Base-by-base conservation (phyloP, 2,797 vertebrate species). In the Avahi laniger region DNA sequence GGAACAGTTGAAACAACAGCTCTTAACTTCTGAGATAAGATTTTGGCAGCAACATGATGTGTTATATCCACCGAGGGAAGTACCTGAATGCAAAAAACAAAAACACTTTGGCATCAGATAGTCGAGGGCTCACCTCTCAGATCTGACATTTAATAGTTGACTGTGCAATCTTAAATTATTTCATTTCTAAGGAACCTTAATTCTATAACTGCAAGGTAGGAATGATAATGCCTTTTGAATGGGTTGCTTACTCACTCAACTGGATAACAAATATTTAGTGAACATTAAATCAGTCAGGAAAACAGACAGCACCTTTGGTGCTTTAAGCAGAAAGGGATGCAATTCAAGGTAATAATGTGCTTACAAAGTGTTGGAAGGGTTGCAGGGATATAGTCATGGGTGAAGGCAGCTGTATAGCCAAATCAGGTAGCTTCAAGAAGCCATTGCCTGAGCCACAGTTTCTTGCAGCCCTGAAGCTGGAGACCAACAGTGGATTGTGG, bases 201-300 rank as follows among this genome's bases (percentile, higher is more conserved):
- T 81, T 84, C 50, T 75, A 3, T 26, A 94, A 26, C 18, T 33
- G 11, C 54, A 88, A 61, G 24, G 15, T 82, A 79, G 57, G 12
- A 41, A 73, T 35, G n/a, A 28, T 54, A 43, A 70, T 88, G 24
- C 12, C 43, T 57, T 26, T 10, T 72, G 48, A 80, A 59, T 81
- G n/a, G 4, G 52, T 65, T 14, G 26, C 63, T 83, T 61, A 50
- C 89, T 73, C 4, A 50, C 87, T 73, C 4, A 48, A 2, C 79
- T 83, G 20, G 50, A 86, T 82, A 63, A 84, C 75, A 86, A 52
- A 82, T 90, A 83, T 38, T 92, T 96, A 89, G 93, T 80, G 46
- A 89, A 26, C 5, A 38, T 59, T 69, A 78, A 91, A n/a, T 76
- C 67, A 86, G 17, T 59, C 24, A 52, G 13, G 67, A 86, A 94